Evolutionary conservation across 2,888 invertebrate genomes (phyloP), one percentile per base, ranked within the genome.

Genomic region (Acanthosoma haemorrhoidale): DNA sequence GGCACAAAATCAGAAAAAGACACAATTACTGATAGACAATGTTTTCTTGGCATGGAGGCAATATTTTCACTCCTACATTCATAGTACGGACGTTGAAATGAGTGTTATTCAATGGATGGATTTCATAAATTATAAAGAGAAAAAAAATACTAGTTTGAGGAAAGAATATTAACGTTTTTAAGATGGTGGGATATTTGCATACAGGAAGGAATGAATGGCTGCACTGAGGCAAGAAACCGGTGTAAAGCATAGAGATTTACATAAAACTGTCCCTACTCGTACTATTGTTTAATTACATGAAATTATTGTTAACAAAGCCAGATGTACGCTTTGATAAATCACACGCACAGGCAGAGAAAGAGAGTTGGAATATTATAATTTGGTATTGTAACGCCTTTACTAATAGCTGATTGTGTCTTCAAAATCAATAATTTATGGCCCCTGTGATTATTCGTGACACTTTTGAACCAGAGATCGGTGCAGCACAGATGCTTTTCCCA

Each of bases 311-410:
- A 29, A 64, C 31, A 41, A 64, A 64, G 41, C 4, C 11, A 15
- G 4, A n/a, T n/a, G 29, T 25, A 6, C 13, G 25, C 21, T n/a
- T 51, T 51, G 29, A 64, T 64, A 41, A 41, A 64, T 64, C 41
- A 41, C 1, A 0, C 6, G n/a, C 13, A 4, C 25, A 64, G 61
- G 34, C 25, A 25, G 34, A 36, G 31, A 41, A 41, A 31, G 15
- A 21, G 1, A 13, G 29, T n/a, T n/a, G n/a, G n/a, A 8, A 9
- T 38, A 4, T 64, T 64, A 41, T 64, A 64, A 64, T 64, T 38
- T 64, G 25, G 41, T 64, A 64, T 64, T 64, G 64, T 64, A 15
- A 25, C 64, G 41, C 64, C 15, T 31, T 41, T 64, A 16, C 41
- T 64, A 64, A 64, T 64, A 41, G 41, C 25, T 38, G 39, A 13